These are phyloP conservation scores for Petrolisthes manimaculis DNA, from an alignment of 2,888 invertebrate genomes.

Conservation along the genomic window DNA sequence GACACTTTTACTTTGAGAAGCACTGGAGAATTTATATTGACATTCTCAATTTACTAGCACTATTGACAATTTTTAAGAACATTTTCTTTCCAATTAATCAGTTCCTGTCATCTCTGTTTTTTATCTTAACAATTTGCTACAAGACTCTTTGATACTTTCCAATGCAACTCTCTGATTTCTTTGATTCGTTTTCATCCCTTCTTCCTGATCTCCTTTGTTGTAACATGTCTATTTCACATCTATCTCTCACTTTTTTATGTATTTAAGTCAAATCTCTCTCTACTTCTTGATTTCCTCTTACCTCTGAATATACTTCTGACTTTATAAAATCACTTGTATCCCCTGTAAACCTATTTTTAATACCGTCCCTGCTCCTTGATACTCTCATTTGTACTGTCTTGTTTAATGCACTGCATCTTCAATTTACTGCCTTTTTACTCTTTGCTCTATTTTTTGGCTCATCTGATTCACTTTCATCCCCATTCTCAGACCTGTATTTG, in stretches of 20 bases:
- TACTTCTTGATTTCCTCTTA: slow-evolving; percentile 26
- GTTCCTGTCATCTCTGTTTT: too few relatives aligned
- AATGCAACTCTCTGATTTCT: too few relatives aligned
- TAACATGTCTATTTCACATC: not conserved
- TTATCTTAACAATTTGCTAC: too few relatives aligned
- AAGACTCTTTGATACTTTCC: too few relatives aligned
- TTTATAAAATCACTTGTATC: not conserved
- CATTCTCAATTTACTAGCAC: too few relatives aligned
- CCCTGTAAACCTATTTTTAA: not conserved
- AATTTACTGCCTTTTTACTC: not conserved
- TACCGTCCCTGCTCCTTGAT: not conserved
- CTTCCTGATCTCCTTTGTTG: not conserved
- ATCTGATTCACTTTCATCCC: not conserved
- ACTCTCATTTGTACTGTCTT: not conserved
- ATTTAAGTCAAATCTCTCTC: not conserved
- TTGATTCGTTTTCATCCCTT: not conserved
- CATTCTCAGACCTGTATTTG: not conserved
- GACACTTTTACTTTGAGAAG: too few relatives aligned
- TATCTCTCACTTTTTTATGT: slow-evolving; percentile 5
- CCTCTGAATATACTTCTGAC: not conserved
- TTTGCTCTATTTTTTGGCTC: not conserved
- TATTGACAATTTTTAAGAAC: too few relatives aligned
- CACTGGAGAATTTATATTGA: too few relatives aligned
- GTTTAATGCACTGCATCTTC: not conserved
- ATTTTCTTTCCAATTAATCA: too few relatives aligned